Evolutionary conservation across 2,113 vertebrate genomes (phyloP), one percentile per base, ranked within the genome.

Genomic region (Austrofundulus limnaeus): DNA sequence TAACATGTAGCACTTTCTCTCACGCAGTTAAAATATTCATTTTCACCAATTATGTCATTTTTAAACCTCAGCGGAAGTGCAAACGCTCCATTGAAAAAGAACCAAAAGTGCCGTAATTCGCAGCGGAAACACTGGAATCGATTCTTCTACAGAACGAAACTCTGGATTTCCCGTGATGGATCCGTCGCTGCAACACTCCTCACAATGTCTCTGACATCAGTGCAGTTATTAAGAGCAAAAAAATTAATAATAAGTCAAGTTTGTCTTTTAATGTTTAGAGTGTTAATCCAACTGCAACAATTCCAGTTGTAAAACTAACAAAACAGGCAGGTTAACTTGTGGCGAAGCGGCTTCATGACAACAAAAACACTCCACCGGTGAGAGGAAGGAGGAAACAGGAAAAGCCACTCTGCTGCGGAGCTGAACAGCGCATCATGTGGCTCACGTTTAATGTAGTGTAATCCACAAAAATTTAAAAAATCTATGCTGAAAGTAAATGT

Each of bases 231-330:
- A 14, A 45, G 43, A 70, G 41, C 31, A 54, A 47, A 62, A n/a
- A n/a, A n/a, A n/a, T n/a, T n/a, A n/a, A n/a, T n/a, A 70, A 47
- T 56, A 43, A 64, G 59, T 76, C 58, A 38, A 6, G 54, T 67
- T 59, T 51, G 68, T 37, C 47, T 21, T 53, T 21, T 56, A 64
- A 46, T 56, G 58, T 75, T 47, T 11, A 49, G 54, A 43, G 68
- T 72, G 66, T 78, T 66, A 75, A 66, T n/a, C 42, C 3, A 31
- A 58, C 54, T 52, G 51, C 48, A 81, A 80, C 48, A 52, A 71
- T 72, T 68, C 69, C 56, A 61, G 49, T 61, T 59, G 60, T 31
- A 62, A 70, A 73, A 63, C 37, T 16, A 80, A 70, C n/a, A 51
- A 72, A 42, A 62, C 72, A 7, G 66, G 69, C 42, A 45, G 48